Base-by-base conservation (phyloP, 2,797 vertebrate species). In the Nannoperca australis region DNA sequence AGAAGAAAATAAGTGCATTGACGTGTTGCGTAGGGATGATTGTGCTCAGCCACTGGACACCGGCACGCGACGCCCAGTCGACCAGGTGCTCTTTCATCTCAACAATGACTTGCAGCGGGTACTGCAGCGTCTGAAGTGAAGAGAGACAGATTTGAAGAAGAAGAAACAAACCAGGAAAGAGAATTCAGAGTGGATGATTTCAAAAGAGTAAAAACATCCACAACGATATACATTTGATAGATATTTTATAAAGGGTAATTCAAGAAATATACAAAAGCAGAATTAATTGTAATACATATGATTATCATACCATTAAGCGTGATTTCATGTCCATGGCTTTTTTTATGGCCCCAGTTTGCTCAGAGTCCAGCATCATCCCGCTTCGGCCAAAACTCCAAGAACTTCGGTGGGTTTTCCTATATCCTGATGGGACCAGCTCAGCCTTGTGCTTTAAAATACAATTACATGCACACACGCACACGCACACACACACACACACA, bases 1-100 rank as follows among this genome's bases (percentile, higher is more conserved):
- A 99, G 95, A 99, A 99, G 94, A 99, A 98, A 85, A 98, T 92
- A 18, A 99, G 97, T 2, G 98, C 97, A 6, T 99, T 99, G 93
- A 99, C 96, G 63, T 99, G 98, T 44, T 99, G 98, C 0, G 97
- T 99, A 30, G 98, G 98, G 83, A 99, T 94, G 87, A 97, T 90
- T 12, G 97, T 97, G 91, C 97, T 98, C 64, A 99, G 93, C 98
- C 98, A 99, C 80, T 98, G 97, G 93, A 98, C 96, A 38, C 98
- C 98, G 0, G 97, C 98, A 70, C 97, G 96, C 1, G 98, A 99
- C 0, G 96, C 97, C 93, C 97, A 91, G 72, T 99, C 98, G 8
- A 99, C 96, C 73, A 99, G 95, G 83, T 97, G 94, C 88, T 99
- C 97, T 83, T 99, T 99, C 87, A 98, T 92, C 77, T 97, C 97